Evolutionary conservation across 2,888 invertebrate species (phyloP), one percentile per base, ranked within the genome.

Genomic region (Melieria picta): DNA sequence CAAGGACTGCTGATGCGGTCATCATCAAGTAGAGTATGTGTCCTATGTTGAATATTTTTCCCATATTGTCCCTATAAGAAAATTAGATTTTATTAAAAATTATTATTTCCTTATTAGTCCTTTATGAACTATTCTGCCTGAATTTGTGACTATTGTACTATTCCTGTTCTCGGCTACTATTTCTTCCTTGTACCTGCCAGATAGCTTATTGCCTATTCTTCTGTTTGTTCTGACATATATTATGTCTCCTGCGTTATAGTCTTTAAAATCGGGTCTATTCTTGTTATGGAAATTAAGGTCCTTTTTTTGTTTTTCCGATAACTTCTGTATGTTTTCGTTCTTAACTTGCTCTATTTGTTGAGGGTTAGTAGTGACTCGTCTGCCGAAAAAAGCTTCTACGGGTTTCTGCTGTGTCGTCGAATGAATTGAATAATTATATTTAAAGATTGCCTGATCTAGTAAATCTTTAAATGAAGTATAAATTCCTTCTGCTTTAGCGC

Each of bases 101-200:
- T 3, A 30, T 30, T 30, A 30, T 30, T 57, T 57, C 16, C 57
- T 57, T n/a, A 57, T 57, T 16, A 57, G 57, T 57, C 57, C 57
- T 57, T 57, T 16, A 16, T 57, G 57, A 57, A 57, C 57, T 57
- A 57, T 11, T 57, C 57, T 57, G 6, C 57, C 16, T 16, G 57
- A 13, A 9, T 13, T 57, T 13, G 57, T 57, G 9, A 13, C 13
- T 13, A 57, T 9, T 11, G 13, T 57, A 3, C 16, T 57, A 56
- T 57, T 57, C 16, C 9, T 57, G 57, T 57, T 57, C 9, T 30
- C 57, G 5, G 57, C 57, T 57, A 57, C 57, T 57, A 16, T 3
- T 30, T 57, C 57, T 57, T 7, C 42, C 16, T 57, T 7, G 9
- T 7, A 57, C 1, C 57, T 13, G 5, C 57, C 5, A 13, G 13